phyloP scores from a whole-genome alignment of 2,888 invertebrate genomes.

The Leptarthrus brevirostris region DNA sequence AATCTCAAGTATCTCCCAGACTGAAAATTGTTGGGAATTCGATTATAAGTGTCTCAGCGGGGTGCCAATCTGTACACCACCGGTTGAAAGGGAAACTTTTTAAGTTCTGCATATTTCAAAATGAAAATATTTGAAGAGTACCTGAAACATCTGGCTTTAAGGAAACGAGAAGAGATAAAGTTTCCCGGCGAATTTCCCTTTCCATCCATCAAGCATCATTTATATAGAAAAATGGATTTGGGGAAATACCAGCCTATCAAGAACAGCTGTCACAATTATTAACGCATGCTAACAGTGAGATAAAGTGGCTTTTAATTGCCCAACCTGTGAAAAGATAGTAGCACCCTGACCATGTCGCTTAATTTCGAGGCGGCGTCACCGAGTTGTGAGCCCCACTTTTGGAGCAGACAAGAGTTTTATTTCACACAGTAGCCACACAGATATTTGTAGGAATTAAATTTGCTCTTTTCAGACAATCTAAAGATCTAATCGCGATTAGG shows the following conservation, averaged over 20 bases:
- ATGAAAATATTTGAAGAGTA: neutral
- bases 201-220: neutral
- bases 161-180: neutral
- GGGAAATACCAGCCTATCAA: constrained; percentile 2
- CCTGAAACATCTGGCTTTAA: neutral
- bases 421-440: too few species aligned
- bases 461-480: too few species aligned
- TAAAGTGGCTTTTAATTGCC: constrained; percentile 15
- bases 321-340: too few species aligned
- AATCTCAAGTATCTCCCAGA: constrained; percentile 4
- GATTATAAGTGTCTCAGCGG: neutral
- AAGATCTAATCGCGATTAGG: too few species aligned
- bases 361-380: too few species aligned
- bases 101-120: neutral
- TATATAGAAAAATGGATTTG: neutral
- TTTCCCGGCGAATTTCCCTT: neutral
- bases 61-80: neutral
- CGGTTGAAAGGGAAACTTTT: neutral
- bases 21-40: constrained; percentile 8
- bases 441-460: too few species aligned
- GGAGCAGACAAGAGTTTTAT: too few species aligned
- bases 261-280: constrained; percentile 16
- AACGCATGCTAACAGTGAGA: constrained; percentile 3
- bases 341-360: too few species aligned
- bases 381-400: too few species aligned